Evolutionary conservation across 2,113 vertebrate species (phyloP).

Genomic region (Megaceryle torquata): DNA sequence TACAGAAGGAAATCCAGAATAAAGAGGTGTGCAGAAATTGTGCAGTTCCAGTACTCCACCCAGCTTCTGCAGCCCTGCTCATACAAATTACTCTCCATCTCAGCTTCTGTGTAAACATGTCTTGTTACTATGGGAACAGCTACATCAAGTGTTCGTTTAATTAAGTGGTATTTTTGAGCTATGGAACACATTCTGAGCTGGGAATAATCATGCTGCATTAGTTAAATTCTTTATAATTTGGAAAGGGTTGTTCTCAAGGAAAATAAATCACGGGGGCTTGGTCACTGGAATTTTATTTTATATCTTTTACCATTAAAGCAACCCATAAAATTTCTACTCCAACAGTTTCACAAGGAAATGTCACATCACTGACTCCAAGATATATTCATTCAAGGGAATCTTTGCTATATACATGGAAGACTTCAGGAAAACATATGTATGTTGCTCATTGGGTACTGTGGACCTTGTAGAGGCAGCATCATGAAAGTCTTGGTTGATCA

Average conservation of each 20-base stretch:
- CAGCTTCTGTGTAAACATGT: constrained; percentile 33
- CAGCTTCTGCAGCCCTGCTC: not conserved
- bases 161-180: constrained; percentile 31
- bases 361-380: not conserved
- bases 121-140: constrained; percentile 54
- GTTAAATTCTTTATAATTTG: not conserved
- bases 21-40: not conserved
- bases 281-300: not conserved
- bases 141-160: constrained; percentile 38
- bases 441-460: fast-evolving
- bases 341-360: not conserved
- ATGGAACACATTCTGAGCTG: not conserved
- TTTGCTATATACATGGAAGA: not conserved
- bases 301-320: not conserved
- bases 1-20: not conserved
- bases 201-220: constrained; percentile 18
- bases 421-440: fast-evolving
- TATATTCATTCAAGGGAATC: not conserved
- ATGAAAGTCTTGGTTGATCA: not conserved
- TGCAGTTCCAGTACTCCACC: not conserved
- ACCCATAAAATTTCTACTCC: not conserved
- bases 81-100: not conserved
- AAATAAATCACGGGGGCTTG: not conserved
- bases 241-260: not conserved
- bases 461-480: not conserved